phyloP scores from a whole-genome alignment of 2,888 invertebrate genomes.

The Oligia fasciuncula region DNA sequence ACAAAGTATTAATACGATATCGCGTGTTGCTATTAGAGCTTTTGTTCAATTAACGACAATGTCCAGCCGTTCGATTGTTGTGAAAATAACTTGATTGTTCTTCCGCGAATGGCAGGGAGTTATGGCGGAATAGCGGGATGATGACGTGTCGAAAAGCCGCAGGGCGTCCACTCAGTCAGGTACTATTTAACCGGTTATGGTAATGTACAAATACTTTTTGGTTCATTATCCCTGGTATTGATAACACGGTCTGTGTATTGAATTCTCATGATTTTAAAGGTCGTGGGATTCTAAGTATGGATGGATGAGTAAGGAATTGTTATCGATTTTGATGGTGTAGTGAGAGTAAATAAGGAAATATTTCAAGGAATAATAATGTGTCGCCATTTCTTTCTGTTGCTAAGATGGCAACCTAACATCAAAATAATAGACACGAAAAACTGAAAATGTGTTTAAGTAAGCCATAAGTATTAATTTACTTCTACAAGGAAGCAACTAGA shows the following conservation, averaged over 20 bases:
- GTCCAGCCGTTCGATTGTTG: slow-evolving; percentile 41
- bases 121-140: slow-evolving; percentile 50
- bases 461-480: not conserved
- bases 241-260: slow-evolving; percentile 42
- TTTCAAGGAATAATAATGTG: not conserved
- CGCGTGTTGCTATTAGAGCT: slow-evolving; percentile 44
- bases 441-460: not conserved
- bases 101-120: slow-evolving; percentile 56
- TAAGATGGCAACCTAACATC: not conserved
- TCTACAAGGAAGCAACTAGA: not conserved
- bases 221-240: slow-evolving; percentile 40
- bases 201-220: slow-evolving; percentile 30
- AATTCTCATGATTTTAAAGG: slow-evolving; percentile 42
- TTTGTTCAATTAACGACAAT: slow-evolving; percentile 41
- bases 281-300: not conserved
- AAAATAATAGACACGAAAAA: not conserved
- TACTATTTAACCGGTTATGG: slow-evolving; percentile 45
- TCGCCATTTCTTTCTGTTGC: not conserved
- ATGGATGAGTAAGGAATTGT: slow-evolving; percentile 2
- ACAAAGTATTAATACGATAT: slow-evolving; percentile 36
- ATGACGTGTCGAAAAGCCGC: slow-evolving; percentile 57
- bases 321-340: not conserved
- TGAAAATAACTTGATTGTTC: slow-evolving; percentile 50
- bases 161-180: slow-evolving; percentile 35
- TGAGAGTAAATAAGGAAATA: not conserved